Evolutionary conservation across 1,140 invertebrate genomes (phyloP).

Genomic region (Drosophila ananassae): DNA sequence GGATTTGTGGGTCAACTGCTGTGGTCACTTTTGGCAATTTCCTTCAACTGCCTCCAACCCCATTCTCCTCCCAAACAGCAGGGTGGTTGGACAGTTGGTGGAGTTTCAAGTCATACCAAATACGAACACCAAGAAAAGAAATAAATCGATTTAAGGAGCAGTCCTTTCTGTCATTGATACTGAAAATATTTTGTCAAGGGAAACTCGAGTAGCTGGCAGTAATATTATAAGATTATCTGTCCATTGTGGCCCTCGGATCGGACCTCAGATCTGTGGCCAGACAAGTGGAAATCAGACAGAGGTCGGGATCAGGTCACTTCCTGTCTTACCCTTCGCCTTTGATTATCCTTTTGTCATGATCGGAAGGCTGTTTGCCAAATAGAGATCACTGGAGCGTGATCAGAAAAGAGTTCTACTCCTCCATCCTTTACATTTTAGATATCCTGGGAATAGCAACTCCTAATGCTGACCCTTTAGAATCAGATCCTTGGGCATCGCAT

Average conservation of each 20-base stretch:
- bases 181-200: slow-evolving; percentile 47
- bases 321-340: slow-evolving; percentile 34
- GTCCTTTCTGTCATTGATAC: slow-evolving; percentile 22
- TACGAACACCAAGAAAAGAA: too few relatives aligned
- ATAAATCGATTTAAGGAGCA: slow-evolving; percentile 22
- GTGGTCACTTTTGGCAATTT: slow-evolving; percentile 82
- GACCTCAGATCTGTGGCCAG: slow-evolving; percentile 71
- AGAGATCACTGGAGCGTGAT: slow-evolving; percentile 47
- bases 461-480: slow-evolving; percentile 2
- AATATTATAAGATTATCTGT: slow-evolving; percentile 73
- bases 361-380: slow-evolving; percentile 59
- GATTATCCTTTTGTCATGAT: slow-evolving; percentile 70
- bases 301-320: slow-evolving; percentile 22
- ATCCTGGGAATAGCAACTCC: slow-evolving; percentile 4
- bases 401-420: slow-evolving; percentile 53
- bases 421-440: too few relatives aligned
- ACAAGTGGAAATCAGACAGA: slow-evolving; percentile 63
- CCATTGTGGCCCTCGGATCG: slow-evolving; percentile 1
- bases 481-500: neutral
- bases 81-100: neutral
- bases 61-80: slow-evolving; percentile 20
- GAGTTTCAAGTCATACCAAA: neutral
- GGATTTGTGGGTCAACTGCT: slow-evolving; percentile 39
- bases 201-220: slow-evolving; percentile 49
- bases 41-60: slow-evolving; percentile 62